These are phyloP conservation scores for Tryphoninae sp. DNA, from an alignment of 2,888 invertebrate genomes.

Conservation along the genomic window DNA sequence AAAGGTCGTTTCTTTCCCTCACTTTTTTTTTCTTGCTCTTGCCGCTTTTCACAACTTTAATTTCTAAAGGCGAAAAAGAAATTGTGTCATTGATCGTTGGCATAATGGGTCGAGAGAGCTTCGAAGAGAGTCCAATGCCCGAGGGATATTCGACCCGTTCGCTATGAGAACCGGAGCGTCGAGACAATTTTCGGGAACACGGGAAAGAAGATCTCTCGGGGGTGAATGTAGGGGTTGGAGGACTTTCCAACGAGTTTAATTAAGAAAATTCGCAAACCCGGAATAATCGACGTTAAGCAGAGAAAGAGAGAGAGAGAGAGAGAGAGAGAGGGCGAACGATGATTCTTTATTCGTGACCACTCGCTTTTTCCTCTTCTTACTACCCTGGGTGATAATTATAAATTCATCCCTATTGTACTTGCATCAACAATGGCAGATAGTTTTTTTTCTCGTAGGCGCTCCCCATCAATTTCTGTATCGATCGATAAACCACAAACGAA, in stretches of 20 bases:
- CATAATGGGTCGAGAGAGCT: constrained; percentile 48
- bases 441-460: too few relatives aligned
- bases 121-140: constrained; percentile 25
- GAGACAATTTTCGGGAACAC: constrained; percentile 70
- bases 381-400: constrained; percentile 9
- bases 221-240: constrained; percentile 26
- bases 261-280: constrained; percentile 61
- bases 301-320: background rate
- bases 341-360: constrained; percentile 44
- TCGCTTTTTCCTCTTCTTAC: constrained; percentile 8
- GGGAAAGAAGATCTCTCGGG: constrained; percentile 54
- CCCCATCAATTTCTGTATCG: too few relatives aligned
- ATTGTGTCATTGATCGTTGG: constrained; percentile 59
- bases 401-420: background rate
- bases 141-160: constrained; percentile 41
- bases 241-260: constrained; percentile 61
- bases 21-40: constrained; percentile 6
- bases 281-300: constrained; percentile 54
- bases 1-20: constrained; percentile 10
- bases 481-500: too few relatives aligned
- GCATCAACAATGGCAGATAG: too few relatives aligned
- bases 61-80: constrained; percentile 48
- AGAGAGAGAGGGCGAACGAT: constrained; percentile 17
- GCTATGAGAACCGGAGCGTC: constrained; percentile 55
- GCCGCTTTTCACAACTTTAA: constrained; percentile 54